phyloP scores from a whole-genome alignment of 2,113 vertebrate genomes.

The Hippotragus niger region DNA sequence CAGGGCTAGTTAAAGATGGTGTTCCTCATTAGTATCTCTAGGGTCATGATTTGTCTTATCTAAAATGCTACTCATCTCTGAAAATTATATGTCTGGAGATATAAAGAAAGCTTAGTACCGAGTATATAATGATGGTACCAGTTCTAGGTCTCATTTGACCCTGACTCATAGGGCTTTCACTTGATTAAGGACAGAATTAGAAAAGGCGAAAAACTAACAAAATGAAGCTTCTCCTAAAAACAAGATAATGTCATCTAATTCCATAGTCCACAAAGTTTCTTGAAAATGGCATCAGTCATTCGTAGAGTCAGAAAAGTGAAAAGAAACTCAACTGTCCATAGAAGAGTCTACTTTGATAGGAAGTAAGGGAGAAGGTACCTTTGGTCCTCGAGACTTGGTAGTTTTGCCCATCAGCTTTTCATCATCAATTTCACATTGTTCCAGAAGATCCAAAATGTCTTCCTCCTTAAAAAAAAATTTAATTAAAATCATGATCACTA shows the following conservation, averaged over 20 bases:
- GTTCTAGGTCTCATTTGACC: neutral
- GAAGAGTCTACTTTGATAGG: neutral
- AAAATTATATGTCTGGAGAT: neutral
- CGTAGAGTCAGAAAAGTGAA: neutral
- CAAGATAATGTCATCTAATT: neutral
- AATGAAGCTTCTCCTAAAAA: neutral
- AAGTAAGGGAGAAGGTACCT: conserved; percentile 71
- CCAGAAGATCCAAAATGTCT: conserved; percentile 97
- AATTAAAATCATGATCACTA: neutral
- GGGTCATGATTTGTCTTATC: neutral
- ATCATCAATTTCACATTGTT: conserved; percentile 97
- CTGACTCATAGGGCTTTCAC: neutral
- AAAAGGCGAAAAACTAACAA: neutral
- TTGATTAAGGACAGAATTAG: neutral
- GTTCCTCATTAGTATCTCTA: neutral
- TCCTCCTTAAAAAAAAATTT: conserved; percentile 87
- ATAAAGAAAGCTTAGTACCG: neutral
- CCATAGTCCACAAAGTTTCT: neutral
- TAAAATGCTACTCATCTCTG: neutral
- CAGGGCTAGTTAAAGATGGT: neutral
- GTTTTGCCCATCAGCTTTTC: conserved; percentile 96
- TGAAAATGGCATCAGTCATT: neutral
- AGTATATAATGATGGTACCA: neutral
- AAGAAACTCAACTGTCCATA: neutral
- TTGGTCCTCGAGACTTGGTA: conserved; percentile 86